Evolutionary conservation across 2,797 vertebrate genomes (phyloP).

Genomic region (Pempheris klunzingeri): DNA sequence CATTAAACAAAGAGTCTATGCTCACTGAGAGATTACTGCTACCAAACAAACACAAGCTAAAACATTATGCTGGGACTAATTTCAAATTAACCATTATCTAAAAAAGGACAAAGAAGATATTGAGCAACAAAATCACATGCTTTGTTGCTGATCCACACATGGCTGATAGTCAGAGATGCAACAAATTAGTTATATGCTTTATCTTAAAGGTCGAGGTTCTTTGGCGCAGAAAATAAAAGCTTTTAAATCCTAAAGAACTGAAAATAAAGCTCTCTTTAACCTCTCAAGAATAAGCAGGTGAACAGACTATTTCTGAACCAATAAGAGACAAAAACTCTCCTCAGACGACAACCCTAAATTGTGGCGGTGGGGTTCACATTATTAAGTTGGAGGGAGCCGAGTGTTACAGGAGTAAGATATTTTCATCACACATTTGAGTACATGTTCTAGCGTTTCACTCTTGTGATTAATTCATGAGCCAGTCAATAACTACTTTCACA

Average conservation of each 20-base stretch:
- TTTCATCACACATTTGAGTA: background rate
- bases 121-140: slow-evolving; percentile 65
- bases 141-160: slow-evolving; percentile 57
- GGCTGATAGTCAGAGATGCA: slow-evolving; percentile 31
- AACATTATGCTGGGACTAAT: slow-evolving; percentile 2
- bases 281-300: background rate
- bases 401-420: background rate
- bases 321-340: background rate
- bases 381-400: background rate
- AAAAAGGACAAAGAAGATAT: slow-evolving; percentile 66
- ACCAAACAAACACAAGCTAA: slow-evolving; percentile 4
- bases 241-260: background rate
- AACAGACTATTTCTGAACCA: background rate
- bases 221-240: background rate
- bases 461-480: background rate
- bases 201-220: background rate
- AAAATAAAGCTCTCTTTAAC: background rate
- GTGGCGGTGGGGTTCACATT: background rate
- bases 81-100: slow-evolving; percentile 20
- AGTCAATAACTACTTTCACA: slow-evolving; percentile 1
- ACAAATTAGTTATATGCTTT: slow-evolving; percentile 10
- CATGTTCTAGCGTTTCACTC: background rate
- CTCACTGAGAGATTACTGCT: background rate
- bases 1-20: slow-evolving; percentile 18
- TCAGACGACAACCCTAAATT: background rate